These are phyloP conservation scores for Anthophora plumipes DNA, from an alignment of 2,888 invertebrate species.

Conservation along the genomic window DNA sequence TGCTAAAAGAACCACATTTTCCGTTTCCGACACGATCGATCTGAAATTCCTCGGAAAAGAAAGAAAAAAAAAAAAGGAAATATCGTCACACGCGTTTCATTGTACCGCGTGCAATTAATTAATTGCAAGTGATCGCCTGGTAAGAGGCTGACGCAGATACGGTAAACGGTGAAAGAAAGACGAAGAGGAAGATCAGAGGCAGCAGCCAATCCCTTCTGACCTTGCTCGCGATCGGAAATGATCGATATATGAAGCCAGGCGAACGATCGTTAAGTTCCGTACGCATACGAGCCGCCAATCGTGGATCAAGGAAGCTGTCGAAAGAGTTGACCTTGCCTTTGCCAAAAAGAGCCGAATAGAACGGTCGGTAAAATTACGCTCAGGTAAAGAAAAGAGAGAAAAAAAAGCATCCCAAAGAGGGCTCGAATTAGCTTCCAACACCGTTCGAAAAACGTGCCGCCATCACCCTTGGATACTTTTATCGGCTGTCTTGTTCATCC, in stretches of 20 bases:
- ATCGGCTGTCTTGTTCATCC: neutral
- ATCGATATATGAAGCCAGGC: slow-evolving; percentile 59
- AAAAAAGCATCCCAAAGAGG: slow-evolving; percentile 25
- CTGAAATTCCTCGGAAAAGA: neutral
- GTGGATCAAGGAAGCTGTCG: slow-evolving; percentile 72
- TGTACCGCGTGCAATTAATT: slow-evolving; percentile 25
- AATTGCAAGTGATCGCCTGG: slow-evolving; percentile 21
- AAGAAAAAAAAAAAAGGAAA: neutral
- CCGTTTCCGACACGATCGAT: too few species aligned
- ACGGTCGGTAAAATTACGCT: slow-evolving; percentile 30
- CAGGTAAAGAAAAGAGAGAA: slow-evolving; percentile 25
- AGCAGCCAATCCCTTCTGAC: slow-evolving; percentile 74
- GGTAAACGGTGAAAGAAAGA: neutral
- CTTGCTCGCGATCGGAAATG: slow-evolving; percentile 74
- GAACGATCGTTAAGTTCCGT: slow-evolving; percentile 46
- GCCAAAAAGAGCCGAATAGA: slow-evolving; percentile 59
- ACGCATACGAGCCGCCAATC: slow-evolving; percentile 38
- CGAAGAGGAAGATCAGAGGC: slow-evolving; percentile 50
- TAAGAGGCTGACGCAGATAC: slow-evolving; percentile 9
- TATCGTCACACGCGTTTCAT: neutral
- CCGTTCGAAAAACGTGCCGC: neutral
- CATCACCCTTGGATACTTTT: slow-evolving; percentile 19
- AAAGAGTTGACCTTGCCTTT: slow-evolving; percentile 66
- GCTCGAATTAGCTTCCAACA: slow-evolving; percentile 25
- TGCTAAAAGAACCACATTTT: too few species aligned